These are phyloP conservation scores for Vidua macroura DNA, from an alignment of 2,113 vertebrate species.

Conservation along the genomic window DNA sequence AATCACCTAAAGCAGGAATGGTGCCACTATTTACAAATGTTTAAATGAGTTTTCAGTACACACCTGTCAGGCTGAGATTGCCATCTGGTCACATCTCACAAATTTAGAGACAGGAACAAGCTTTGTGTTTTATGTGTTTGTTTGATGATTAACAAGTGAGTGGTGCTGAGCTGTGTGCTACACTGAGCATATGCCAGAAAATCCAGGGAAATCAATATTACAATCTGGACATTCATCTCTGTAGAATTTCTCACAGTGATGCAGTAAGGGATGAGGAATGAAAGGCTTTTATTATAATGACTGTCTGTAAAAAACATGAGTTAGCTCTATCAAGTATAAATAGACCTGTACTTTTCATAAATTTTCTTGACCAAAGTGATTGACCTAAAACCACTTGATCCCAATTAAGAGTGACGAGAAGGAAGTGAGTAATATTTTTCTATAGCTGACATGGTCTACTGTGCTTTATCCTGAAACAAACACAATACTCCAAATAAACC, in stretches of 20 bases:
- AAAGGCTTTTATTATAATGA: background rate
- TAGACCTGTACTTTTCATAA: background rate
- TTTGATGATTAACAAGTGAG: slow-evolving; percentile 6
- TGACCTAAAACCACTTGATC: background rate
- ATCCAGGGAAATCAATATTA: background rate
- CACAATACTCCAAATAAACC: background rate
- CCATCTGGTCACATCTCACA: background rate
- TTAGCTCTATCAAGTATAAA: background rate
- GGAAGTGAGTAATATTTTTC: slow-evolving; percentile 26
- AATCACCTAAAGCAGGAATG: background rate
- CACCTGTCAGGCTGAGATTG: background rate
- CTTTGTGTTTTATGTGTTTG: background rate
- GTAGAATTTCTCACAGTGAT: background rate
- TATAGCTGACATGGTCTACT: background rate
- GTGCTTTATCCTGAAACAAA: background rate
- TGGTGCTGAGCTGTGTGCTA: background rate
- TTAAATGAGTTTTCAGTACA: background rate
- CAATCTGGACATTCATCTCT: background rate
- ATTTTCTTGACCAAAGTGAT: background rate
- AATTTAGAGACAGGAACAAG: background rate
- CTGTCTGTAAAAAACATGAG: background rate
- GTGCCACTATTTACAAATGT: background rate
- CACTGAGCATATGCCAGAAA: background rate
- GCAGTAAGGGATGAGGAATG: background rate
- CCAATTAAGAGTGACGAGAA: background rate